phyloP scores from a whole-genome alignment of 2,797 vertebrate genomes.

The Pagetopsis macropterus region DNA sequence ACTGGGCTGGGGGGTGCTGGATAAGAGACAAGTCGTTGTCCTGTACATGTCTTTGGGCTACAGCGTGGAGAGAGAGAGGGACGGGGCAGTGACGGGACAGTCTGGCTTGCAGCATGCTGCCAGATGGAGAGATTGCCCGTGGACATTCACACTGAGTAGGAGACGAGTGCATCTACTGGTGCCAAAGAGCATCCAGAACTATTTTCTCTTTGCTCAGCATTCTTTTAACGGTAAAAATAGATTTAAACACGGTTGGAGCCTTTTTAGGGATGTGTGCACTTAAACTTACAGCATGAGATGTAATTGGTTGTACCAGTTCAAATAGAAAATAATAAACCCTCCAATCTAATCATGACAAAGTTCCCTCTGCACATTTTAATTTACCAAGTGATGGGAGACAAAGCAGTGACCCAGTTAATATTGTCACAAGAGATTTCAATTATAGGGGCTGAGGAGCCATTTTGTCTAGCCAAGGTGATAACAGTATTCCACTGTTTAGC shows the following conservation, averaged over 20 bases:
- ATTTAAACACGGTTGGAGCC: conserved; percentile 7
- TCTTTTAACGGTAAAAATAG: conserved; percentile 45
- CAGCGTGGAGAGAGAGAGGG: conserved; percentile 41
- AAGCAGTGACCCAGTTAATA: conserved; percentile 22
- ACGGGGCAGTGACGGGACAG: conserved; percentile 60
- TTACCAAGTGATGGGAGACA: conserved; percentile 15
- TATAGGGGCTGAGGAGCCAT: not conserved
- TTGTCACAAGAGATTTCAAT: conserved; percentile 40
- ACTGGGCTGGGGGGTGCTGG: conserved; percentile 38
- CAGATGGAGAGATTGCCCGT: conserved; percentile 80
- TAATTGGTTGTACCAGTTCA: conserved; percentile 1
- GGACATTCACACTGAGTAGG: conserved; percentile 71
- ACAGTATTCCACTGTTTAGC: conserved; percentile 3
- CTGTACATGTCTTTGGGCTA: conserved; percentile 60
- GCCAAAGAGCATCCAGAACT: conserved; percentile 62
- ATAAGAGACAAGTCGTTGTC: conserved; percentile 64
- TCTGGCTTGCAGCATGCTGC: conserved; percentile 63
- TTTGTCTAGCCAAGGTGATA: conserved; percentile 13
- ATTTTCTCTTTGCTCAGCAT: conserved; percentile 45
- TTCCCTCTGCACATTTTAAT: conserved; percentile 18
- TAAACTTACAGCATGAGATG: conserved; percentile 4
- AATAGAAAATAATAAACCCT: conserved; percentile 1
- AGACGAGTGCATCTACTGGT: conserved; percentile 53
- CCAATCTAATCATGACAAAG: conserved; percentile 5
- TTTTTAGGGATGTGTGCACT: not conserved